Percentiles rank a stretch among this genome's conserved stretches.
Conservation (phyloP, 2,888 invertebrate species). For the Odontocolon sp. region DNA sequence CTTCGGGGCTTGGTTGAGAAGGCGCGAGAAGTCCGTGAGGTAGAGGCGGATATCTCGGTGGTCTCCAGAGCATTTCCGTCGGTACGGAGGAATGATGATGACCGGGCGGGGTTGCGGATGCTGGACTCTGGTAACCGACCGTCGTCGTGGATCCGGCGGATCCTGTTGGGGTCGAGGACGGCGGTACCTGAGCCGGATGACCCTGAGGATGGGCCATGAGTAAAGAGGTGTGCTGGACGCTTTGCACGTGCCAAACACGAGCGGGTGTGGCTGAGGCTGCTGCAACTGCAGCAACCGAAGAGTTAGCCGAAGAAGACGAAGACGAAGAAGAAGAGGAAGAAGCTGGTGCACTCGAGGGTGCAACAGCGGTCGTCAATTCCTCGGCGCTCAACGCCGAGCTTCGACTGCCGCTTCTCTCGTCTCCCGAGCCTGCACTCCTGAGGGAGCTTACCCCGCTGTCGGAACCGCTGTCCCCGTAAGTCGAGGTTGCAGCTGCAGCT, state of each 20-base stretch:
- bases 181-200: constrained; percentile 66
- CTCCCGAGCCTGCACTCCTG: constrained; percentile 86
- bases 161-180: constrained; percentile 74
- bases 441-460: constrained; percentile 90
- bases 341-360: constrained; percentile 72
- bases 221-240: constrained; percentile 84
- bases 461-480: constrained; percentile 82
- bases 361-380: constrained; percentile 84
- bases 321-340: constrained; percentile 41
- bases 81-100: constrained; percentile 74
- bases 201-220: constrained; percentile 83
- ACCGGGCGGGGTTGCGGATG: constrained; percentile 55
- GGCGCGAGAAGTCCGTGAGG: constrained; percentile 82
- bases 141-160: constrained; percentile 73
- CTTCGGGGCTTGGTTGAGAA: constrained; percentile 81
- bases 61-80: constrained; percentile 80
- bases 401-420: constrained; percentile 90
- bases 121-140: constrained; percentile 73
- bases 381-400: constrained; percentile 89
- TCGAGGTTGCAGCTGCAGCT: constrained; percentile 66
- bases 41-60: constrained; percentile 82
- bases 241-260: constrained; percentile 83
- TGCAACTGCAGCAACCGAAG: constrained; percentile 76
- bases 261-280: constrained; percentile 73
- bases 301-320: constrained; percentile 25